Percentiles rank a stretch among this genome's conserved stretches.
Evolutionary conservation across 2,888 invertebrate genomes (phyloP).

Genomic region (Melitaea athalia): DNA sequence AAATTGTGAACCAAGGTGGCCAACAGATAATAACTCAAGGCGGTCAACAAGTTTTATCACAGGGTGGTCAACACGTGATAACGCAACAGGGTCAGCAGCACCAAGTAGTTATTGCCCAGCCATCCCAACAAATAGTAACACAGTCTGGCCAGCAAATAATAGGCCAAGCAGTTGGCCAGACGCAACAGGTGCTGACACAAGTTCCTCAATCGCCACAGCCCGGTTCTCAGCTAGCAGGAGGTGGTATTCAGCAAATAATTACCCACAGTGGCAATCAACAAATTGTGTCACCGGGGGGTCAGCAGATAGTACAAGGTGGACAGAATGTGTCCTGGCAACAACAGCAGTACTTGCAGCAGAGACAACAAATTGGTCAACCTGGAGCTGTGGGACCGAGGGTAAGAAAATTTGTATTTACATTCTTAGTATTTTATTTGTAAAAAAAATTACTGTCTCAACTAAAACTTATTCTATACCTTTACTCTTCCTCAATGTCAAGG

Average conservation of each 20-base stretch:
- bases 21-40: conserved; percentile 74
- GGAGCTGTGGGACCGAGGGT: conserved; percentile 78
- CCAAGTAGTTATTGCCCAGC: conserved; percentile 76
- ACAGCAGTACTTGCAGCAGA: conserved; percentile 75
- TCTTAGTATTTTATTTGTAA: neutral
- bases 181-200: conserved; percentile 71
- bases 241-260: conserved; percentile 78
- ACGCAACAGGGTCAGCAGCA: conserved; percentile 76
- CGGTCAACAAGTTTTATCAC: conserved; percentile 71
- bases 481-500: conserved; percentile 26
- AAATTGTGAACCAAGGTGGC: conserved; percentile 72
- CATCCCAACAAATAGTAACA: conserved; percentile 75
- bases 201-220: conserved; percentile 73
- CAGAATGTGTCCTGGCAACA: conserved; percentile 78
- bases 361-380: conserved; percentile 79
- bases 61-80: conserved; percentile 77
- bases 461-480: conserved; percentile 9
- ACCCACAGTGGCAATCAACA: conserved; percentile 77
- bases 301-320: conserved; percentile 72
- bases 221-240: conserved; percentile 60
- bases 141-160: conserved; percentile 77
- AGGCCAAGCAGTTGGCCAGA: conserved; percentile 68
- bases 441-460: neutral
- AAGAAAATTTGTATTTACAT: conserved; percentile 43
- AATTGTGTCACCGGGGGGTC: conserved; percentile 74